Evolutionary conservation across 2,113 vertebrate species (phyloP), one percentile per base, ranked within the genome.

Genomic region (Artemisiospiza belli): DNA sequence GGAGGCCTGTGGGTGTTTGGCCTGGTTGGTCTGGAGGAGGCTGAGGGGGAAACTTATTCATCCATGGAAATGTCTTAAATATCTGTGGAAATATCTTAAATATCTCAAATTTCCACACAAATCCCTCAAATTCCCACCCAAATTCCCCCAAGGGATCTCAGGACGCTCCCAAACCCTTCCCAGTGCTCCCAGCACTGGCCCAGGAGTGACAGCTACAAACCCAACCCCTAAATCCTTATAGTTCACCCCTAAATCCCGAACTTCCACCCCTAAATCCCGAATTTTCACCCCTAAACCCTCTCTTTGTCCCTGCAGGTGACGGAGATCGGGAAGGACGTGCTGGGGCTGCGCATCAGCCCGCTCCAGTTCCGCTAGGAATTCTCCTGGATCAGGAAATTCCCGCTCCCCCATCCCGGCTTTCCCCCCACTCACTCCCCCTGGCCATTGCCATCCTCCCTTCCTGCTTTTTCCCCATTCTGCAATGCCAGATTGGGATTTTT

Each of bases 251-350:
- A 33, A 75, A 35, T 30, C 72, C 12, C 24, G 0, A 3, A 6
- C 21, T 62, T 33, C 13, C 30, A 3, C 16, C 35, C 35, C 35
- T 15, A 63, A 74, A 35, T 35, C 72, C 12, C 0, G 0, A 4
- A 4, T 20, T 77, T 77, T 10, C 28, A 14, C 12, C 16, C 22
- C 44, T 9, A 41, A 75, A 35, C 18, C 72, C 12, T n/a, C 35
- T 46, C 52, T 43, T 15, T 87, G 64, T 61, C 30, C 88, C 74
- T 39, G 19, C 75, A 99, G 99, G 99, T 98, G 90, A 99, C 99
- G 0, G 99, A 99, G 97, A 99, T 99, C 0, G 99, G 99, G 49
- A 99, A 98, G 95, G 99, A 99, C 13, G 99, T 99, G 90, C 98
- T 99, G 14, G 99, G 99, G 47, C 97, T 99, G 96, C 98, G 99